Conservation (phyloP, 2,888 invertebrate species). For the Crepidodera aurea region DNA sequence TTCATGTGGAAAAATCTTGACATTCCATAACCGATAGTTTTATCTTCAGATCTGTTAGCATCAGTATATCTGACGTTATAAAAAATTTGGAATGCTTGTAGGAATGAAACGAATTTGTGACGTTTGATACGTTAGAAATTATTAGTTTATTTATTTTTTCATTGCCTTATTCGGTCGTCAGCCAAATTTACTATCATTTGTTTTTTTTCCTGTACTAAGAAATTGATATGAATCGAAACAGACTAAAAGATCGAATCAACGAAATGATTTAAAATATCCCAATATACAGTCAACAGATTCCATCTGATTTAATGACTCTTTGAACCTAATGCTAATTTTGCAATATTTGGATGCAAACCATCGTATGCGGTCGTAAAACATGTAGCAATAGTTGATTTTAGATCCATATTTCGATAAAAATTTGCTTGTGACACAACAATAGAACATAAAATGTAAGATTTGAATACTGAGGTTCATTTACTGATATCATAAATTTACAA, state of each 20-base stretch:
- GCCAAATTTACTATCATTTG: no score
- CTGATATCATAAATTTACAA: slow-evolving; percentile 32
- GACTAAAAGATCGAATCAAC: background rate
- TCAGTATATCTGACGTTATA: slow-evolving; percentile 7
- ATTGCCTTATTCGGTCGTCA: no score
- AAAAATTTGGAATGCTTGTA: background rate
- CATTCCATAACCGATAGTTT: slow-evolving; percentile 35
- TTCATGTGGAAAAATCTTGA: slow-evolving; percentile 35
- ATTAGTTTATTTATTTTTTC: no score
- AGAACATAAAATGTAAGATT: slow-evolving; percentile 33
- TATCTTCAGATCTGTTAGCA: slow-evolving; percentile 28
- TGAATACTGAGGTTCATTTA: slow-evolving; percentile 33
- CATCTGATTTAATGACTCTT: slow-evolving; percentile 2
- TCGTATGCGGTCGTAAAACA: slow-evolving; percentile 10
- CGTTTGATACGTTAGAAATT: background rate
- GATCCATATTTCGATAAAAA: slow-evolving; percentile 37
- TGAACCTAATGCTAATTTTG: background rate
- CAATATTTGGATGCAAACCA: slow-evolving; percentile 5
- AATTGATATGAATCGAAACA: no score
- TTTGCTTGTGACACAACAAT: slow-evolving; percentile 36
- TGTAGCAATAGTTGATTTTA: slow-evolving; percentile 30
- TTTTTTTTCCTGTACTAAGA: no score
- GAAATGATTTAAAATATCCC: background rate
- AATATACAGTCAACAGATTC: background rate
- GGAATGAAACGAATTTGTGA: background rate